Conservation (phyloP, 2,797 vertebrate genomes). For the Pipistrellus pygmaeus region DNA sequence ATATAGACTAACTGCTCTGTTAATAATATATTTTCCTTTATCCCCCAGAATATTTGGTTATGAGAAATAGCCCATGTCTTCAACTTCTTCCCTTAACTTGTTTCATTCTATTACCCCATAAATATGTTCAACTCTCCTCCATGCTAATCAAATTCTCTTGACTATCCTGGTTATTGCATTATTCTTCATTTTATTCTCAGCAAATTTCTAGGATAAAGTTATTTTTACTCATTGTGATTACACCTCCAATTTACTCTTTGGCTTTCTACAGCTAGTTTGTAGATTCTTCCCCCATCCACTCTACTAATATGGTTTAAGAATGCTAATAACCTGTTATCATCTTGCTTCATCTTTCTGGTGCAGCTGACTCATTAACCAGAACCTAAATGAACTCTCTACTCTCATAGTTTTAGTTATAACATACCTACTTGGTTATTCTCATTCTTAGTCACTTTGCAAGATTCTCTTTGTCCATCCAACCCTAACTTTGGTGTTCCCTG, state of each 20-base stretch:
- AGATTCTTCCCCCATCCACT: neutral
- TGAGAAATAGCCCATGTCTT: neutral
- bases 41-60: neutral
- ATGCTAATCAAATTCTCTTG: neutral
- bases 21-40: slow-evolving; percentile 9
- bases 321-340: neutral
- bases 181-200: neutral
- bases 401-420: neutral
- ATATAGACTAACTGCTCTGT: neutral
- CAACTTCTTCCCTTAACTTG: neutral
- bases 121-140: neutral
- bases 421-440: neutral
- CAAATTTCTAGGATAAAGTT: neutral
- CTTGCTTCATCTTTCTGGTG: neutral
- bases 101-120: neutral
- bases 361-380: neutral
- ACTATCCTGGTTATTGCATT: neutral
- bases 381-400: neutral
- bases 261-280: neutral
- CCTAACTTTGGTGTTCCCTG: neutral
- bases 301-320: neutral
- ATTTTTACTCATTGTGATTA: neutral
- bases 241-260: neutral
- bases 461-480: neutral
- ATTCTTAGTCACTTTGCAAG: neutral